phyloP scores from a whole-genome alignment of 2,888 invertebrate genomes.

The Pediacus dermestoides region DNA sequence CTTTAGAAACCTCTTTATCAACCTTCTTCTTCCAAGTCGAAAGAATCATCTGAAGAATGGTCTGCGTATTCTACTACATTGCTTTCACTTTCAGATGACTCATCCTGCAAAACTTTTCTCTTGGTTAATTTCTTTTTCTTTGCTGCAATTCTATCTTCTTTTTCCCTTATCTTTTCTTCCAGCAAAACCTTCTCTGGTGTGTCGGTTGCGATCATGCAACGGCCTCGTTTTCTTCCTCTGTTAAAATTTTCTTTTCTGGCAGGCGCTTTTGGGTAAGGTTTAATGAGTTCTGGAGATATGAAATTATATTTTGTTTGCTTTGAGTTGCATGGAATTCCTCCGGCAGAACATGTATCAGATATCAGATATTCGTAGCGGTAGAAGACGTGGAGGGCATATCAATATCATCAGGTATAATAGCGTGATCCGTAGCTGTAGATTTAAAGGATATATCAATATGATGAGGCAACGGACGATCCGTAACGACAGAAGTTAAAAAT shows the following conservation, averaged over 20 bases:
- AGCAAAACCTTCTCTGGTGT: constrained; percentile 4
- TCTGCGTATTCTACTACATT: constrained; percentile 9
- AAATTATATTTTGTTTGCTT: too few relatives aligned
- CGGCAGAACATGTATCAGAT: too few relatives aligned
- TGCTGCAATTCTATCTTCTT: constrained; percentile 6
- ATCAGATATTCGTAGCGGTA: too few relatives aligned
- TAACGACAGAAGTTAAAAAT: constrained; percentile 11
- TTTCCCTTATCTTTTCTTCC: constrained; percentile 2
- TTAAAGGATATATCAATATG: too few relatives aligned
- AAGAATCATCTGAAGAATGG: constrained; percentile 14
- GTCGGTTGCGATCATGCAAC: constrained; percentile 5
- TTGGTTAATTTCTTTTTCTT: not conserved
- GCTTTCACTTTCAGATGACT: constrained; percentile 6
- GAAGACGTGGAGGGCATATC: too few relatives aligned
- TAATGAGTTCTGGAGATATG: too few relatives aligned
- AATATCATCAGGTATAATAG: too few relatives aligned
- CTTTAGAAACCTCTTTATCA: constrained; percentile 12
- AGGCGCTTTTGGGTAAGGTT: too few relatives aligned
- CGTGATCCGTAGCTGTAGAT: too few relatives aligned
- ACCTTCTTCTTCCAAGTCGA: constrained; percentile 11
- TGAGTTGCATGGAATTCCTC: too few relatives aligned
- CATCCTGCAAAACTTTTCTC: not conserved
- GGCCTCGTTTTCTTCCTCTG: constrained; percentile 10
- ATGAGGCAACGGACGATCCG: constrained; percentile 1
- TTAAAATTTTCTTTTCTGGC: constrained; percentile 10